Base-by-base conservation (phyloP, 2,113 vertebrate genomes). In the Ciconia boyciana region DNA sequence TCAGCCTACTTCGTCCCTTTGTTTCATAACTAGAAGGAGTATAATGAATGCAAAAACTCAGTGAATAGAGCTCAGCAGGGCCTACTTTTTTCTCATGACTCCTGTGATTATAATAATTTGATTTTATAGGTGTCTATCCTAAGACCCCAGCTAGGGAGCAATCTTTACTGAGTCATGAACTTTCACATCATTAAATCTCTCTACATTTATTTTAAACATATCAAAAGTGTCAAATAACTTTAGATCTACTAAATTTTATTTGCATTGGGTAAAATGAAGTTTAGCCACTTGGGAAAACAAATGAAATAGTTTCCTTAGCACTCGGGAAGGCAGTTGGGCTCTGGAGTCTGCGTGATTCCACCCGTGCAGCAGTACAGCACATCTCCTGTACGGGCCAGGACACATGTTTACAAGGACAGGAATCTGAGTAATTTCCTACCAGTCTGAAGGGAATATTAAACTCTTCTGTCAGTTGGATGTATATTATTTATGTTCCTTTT, bases 71-170 rank as follows among this genome's bases (percentile, higher is more conserved):
- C 93, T 97, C 96, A 34, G 78, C 88, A 80, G 95, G 91, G 81
- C 86, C 95, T 64, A 84, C 93, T 92, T 95, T 95, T 94, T 90
- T 93, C 97, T 96, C 97, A 88, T 96, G 94, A 94, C 91, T 97
- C 96, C 93, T 95, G 83, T 54, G 95, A 97, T 97, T 97, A 97
- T 94, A 97, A 96, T 96, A 97, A 98, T 98, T 98, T 97, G 97
- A 97, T 97, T 97, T 98, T 97, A 97, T 97, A 96, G 96, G 89
- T 97, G 97, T 97, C 97, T 98, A 96, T 98, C 97, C 95, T 94
- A 83, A 97, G 95, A 96, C 87, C 94, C 87, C 61, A 85, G 91
- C 87, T 43, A 95, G 96, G 97, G 96, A 97, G 94, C 89, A 78
- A 97, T 98, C 96, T 96, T 91, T 89, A 96, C 98, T 97, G 97